Evolutionary conservation across 64 coral and sea anemone genomes (phyloP).

Genomic region (Platygyra sinensis): DNA sequence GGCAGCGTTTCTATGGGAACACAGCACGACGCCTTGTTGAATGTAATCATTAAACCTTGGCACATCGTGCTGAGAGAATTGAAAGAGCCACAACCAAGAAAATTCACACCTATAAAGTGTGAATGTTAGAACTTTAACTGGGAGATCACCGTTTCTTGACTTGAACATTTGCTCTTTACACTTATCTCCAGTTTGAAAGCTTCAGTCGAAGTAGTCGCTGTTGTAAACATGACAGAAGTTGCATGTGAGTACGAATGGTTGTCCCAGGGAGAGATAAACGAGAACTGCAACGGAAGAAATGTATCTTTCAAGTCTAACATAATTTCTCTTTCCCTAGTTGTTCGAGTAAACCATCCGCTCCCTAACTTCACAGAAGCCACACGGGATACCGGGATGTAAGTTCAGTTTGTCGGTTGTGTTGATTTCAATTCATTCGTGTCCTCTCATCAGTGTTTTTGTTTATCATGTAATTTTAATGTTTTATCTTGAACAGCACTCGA

Average conservation of each 20-base stretch:
- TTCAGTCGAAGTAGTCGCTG: slow-evolving; percentile 3
- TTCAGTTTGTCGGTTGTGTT: slow-evolving; percentile 37
- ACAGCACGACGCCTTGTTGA: slow-evolving; percentile 28
- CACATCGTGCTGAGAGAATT: neutral
- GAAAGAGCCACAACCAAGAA: neutral
- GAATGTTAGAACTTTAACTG: neutral
- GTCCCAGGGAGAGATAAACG: neutral
- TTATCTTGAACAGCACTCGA: slow-evolving; percentile 33
- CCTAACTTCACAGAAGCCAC: slow-evolving; percentile 64
- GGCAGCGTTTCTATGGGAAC: slow-evolving; percentile 16
- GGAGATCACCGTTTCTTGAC: neutral
- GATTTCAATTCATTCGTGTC: neutral
- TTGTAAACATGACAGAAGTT: slow-evolving; percentile 43
- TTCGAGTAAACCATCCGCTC: slow-evolving; percentile 66
- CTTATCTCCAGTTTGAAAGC: neutral
- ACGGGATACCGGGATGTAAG: slow-evolving; percentile 71
- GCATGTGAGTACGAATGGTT: slow-evolving; percentile 34
- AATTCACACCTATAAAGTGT: neutral
- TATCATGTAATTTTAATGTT: neutral
- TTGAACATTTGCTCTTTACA: neutral
- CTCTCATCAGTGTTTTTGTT: neutral
- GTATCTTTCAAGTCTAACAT: neutral
- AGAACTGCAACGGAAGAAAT: neutral
- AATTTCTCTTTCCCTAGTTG: slow-evolving; percentile 28
- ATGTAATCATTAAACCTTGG: slow-evolving; percentile 31